Conservation (phyloP, 2,888 invertebrate genomes). For the Penaeus monodon region DNA sequence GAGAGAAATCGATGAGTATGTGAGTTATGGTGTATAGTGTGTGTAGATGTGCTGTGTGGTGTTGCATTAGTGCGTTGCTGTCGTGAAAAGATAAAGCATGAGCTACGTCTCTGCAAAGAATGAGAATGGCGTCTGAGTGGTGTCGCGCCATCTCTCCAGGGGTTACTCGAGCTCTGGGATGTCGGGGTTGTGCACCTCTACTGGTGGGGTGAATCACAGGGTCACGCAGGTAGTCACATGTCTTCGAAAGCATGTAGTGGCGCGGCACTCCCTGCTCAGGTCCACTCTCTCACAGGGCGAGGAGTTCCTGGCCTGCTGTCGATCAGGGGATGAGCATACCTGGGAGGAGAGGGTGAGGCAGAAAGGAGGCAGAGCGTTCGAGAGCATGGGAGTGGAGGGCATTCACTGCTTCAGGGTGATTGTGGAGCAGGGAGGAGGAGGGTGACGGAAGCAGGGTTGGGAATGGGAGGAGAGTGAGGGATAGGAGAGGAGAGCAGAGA, state of each 20-base stretch:
- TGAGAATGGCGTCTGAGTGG: constrained; percentile 28
- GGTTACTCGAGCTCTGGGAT: constrained; percentile 31
- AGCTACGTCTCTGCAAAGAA: neutral
- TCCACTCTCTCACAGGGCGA: constrained; percentile 14
- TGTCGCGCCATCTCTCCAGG: constrained; percentile 21
- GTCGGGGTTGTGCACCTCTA: constrained; percentile 25
- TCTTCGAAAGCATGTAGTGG: neutral
- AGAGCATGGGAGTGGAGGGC: neutral
- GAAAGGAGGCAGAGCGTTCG: neutral
- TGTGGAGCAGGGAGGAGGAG: neutral
- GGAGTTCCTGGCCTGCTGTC: no score
- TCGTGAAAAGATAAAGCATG: no score
- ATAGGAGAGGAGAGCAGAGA: no score
- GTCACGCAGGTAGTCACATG: constrained; percentile 8
- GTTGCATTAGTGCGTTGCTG: no score
- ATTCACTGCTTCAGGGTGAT: no score
- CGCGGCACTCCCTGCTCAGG: neutral
- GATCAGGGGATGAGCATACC: no score
- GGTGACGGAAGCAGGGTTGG: neutral
- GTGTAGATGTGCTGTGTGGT: no score
- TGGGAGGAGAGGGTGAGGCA: neutral
- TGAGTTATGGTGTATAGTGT: no score
- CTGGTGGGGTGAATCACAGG: constrained; percentile 28
- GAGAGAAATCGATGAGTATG: no score
- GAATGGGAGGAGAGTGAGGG: no score